Percentiles rank a stretch among this genome's conserved stretches.
These are phyloP conservation scores for Phyto melanocephala DNA, from an alignment of 2,888 invertebrate genomes.

Conservation along the genomic window DNA sequence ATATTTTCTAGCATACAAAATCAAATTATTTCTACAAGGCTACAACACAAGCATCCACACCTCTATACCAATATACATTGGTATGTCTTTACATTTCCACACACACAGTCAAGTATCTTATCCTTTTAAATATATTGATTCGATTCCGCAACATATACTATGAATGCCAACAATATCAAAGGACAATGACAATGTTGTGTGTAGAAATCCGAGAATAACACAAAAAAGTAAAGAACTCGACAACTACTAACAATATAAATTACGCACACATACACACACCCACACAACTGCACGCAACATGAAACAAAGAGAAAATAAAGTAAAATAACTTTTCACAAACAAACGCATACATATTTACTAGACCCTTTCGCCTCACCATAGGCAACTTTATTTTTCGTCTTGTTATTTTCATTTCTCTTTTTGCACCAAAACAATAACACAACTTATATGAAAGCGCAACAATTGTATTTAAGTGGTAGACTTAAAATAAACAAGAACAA, in stretches of 20 bases:
- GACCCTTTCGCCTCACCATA: neutral
- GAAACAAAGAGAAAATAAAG: neutral
- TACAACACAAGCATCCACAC: neutral
- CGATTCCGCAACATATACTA: conserved; percentile 47
- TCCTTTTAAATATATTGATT: conserved; percentile 48
- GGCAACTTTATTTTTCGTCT: neutral
- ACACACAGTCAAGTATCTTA: conserved; percentile 34
- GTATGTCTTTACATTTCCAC: neutral
- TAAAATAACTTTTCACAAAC: conserved; percentile 4
- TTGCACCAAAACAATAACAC: conserved; percentile 26
- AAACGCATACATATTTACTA: neutral
- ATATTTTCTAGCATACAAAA: conserved; percentile 4
- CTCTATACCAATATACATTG: neutral
- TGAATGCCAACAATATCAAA: conserved; percentile 31
- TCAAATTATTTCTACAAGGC: conserved; percentile 40
- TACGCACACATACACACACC: neutral
- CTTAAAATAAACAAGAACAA: conserved; percentile 21
- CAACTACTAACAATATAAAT: conserved; percentile 38
- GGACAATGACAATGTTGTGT: conserved; percentile 23
- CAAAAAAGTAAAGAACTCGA: neutral
- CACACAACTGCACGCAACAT: neutral
- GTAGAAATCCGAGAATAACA: conserved; percentile 19
- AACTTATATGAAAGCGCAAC: conserved; percentile 49
- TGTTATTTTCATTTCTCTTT: neutral
- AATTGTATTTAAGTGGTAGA: conserved; percentile 49